phyloP scores from a whole-genome alignment of 1,140 invertebrate species.

The Chymomyza costata region DNA sequence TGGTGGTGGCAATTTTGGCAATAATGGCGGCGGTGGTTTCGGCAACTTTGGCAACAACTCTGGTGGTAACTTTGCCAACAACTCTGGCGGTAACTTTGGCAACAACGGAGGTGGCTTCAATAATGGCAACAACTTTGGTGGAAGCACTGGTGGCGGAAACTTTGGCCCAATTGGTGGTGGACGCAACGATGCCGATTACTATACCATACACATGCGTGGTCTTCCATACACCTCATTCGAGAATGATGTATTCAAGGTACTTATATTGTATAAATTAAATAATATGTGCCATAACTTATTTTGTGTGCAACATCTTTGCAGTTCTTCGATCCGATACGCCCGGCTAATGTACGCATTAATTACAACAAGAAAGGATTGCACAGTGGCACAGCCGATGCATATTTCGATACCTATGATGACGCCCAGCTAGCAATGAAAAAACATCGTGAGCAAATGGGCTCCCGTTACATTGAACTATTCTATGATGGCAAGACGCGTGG shows the following conservation, averaged over 20 bases:
- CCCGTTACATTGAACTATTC: conserved; percentile 88
- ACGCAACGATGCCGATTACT: conserved; percentile 54
- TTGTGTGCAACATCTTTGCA: conserved; percentile 20
- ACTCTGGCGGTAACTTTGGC: conserved; percentile 39
- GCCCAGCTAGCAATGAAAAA: conserved; percentile 85
- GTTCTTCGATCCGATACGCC: conserved; percentile 74
- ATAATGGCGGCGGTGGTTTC: conserved; percentile 32
- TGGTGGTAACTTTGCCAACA: conserved; percentile 40
- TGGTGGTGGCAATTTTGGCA: conserved; percentile 38
- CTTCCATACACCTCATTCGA: conserved; percentile 71
- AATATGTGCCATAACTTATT: neutral
- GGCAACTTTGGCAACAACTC: conserved; percentile 44
- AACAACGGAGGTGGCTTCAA: conserved; percentile 37
- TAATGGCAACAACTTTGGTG: conserved; percentile 33
- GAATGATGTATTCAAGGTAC: conserved; percentile 70
- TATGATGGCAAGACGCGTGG: conserved; percentile 67
- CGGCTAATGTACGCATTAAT: conserved; percentile 67
- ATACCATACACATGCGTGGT: conserved; percentile 67
- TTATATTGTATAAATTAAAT: neutral
- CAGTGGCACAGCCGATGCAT: conserved; percentile 93
- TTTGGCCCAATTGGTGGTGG: conserved; percentile 56
- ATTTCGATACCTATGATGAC: conserved; percentile 87
- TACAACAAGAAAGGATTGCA: conserved; percentile 83
- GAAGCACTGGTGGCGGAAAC: conserved; percentile 35
- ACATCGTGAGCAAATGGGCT: conserved; percentile 91